Conservation (phyloP, 2,797 vertebrate genomes). For the Lutjanus argentimaculatus region DNA sequence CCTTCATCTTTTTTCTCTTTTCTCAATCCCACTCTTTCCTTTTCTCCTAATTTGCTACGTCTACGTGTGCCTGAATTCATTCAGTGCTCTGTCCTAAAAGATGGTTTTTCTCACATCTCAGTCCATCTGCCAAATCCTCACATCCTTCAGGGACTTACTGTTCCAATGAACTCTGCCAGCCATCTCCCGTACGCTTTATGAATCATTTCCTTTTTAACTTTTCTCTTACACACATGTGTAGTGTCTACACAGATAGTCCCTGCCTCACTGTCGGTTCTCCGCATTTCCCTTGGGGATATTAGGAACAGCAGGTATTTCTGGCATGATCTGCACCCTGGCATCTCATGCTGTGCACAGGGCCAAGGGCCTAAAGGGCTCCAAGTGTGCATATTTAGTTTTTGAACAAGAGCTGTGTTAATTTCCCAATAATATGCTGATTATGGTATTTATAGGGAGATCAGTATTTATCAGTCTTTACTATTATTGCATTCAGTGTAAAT, state of each 20-base stretch:
- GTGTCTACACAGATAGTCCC: slow-evolving; percentile 39
- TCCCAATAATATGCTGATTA: not conserved
- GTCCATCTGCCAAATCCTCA: slow-evolving; percentile 82
- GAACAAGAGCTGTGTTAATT: slow-evolving; percentile 24
- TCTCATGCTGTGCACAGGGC: slow-evolving; percentile 15
- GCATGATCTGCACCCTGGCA: slow-evolving; percentile 47
- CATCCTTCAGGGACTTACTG: slow-evolving; percentile 84
- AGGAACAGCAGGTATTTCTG: slow-evolving; percentile 73
- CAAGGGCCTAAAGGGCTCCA: slow-evolving; percentile 40
- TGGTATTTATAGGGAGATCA: not conserved
- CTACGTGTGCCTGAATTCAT: slow-evolving; percentile 65
- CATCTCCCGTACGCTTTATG: slow-evolving; percentile 78
- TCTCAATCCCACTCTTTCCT: slow-evolving; percentile 50
- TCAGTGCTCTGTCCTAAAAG: slow-evolving; percentile 72
- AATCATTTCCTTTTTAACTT: slow-evolving; percentile 83
- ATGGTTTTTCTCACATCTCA: slow-evolving; percentile 76
- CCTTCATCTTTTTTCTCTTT: slow-evolving; percentile 60
- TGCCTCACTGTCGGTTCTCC: slow-evolving; percentile 45
- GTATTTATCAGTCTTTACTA: not conserved
- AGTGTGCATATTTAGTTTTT: slow-evolving; percentile 50
- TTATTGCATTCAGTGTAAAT: not conserved
- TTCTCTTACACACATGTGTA: slow-evolving; percentile 53
- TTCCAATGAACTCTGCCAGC: slow-evolving; percentile 82
- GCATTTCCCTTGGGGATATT: slow-evolving; percentile 56
- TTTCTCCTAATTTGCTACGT: slow-evolving; percentile 66